Evolutionary conservation across 1,140 invertebrate genomes (phyloP).

Genomic region (Campodea augens): DNA sequence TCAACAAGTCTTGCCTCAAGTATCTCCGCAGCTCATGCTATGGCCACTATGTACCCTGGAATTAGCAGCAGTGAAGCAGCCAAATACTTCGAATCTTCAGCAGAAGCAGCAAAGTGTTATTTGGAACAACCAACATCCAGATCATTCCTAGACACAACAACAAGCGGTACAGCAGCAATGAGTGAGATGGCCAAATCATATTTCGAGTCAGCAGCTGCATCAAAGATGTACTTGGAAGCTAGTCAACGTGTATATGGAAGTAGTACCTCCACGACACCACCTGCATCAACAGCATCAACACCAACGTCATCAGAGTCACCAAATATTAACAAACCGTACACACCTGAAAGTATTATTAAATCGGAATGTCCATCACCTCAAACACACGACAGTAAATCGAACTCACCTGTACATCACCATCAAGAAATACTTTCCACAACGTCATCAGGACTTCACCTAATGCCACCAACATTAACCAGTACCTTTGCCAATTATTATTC

Average conservation of each 20-base stretch:
- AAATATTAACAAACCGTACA: background rate
- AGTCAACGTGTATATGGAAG: background rate
- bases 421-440: constrained; percentile 6
- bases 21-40: constrained; percentile 18
- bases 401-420: constrained; percentile 18
- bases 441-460: constrained; percentile 15
- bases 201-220: constrained; percentile 34
- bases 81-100: constrained; percentile 1
- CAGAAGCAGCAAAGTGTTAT: no score
- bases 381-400: constrained; percentile 14
- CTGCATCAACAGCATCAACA: background rate
- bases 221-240: constrained; percentile 50
- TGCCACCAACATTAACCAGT: constrained; percentile 30
- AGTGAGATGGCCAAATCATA: constrained; percentile 58
- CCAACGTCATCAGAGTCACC: background rate
- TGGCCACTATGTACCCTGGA: constrained; percentile 39
- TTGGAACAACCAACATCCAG: constrained; percentile 36
- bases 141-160: constrained; percentile 38
- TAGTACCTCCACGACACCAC: background rate
- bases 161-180: constrained; percentile 29
- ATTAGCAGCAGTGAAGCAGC: background rate
- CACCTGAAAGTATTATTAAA: background rate
- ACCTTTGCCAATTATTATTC: constrained; percentile 30
- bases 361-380: background rate
- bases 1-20: constrained; percentile 27